Evolutionary conservation across 1,140 invertebrate species (phyloP).

Genomic region (Trichomalopsis sarcophagae): DNA sequence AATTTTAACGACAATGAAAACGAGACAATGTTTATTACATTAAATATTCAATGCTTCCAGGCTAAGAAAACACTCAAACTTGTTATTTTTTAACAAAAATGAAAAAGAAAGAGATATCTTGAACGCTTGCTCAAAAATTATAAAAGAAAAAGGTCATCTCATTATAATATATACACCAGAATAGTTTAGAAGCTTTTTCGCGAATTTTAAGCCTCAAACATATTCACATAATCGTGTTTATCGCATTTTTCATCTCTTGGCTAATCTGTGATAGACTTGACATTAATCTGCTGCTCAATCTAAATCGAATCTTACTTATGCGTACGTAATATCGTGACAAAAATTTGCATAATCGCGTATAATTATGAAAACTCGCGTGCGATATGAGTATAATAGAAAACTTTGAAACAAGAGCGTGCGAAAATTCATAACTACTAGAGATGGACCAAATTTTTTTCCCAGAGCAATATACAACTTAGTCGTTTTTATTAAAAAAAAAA

Average conservation of each 20-base stretch:
- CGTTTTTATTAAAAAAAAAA: conserved; percentile 9
- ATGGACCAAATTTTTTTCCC: neutral
- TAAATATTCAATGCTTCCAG: neutral
- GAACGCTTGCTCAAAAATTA: too few relatives aligned
- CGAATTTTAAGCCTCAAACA: conserved; percentile 2
- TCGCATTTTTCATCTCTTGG: conserved; percentile 30
- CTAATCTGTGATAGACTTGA: conserved; percentile 47
- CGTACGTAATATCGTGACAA: conserved; percentile 1
- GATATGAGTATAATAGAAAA: neutral
- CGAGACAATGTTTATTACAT: neutral
- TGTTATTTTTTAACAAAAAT: neutral
- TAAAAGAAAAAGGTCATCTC: neutral
- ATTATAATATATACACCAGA: neutral
- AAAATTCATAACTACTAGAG: neutral
- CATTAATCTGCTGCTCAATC: conserved; percentile 20
- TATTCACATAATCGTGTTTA: neutral
- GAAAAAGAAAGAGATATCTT: neutral
- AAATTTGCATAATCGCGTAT: conserved; percentile 8
- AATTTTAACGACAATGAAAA: conserved; percentile 5
- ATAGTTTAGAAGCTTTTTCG: neutral
- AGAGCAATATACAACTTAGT: neutral
- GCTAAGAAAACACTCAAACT: neutral
- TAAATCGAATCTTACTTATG: conserved; percentile 23
- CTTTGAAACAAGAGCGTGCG: neutral
- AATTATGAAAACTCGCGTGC: neutral